phyloP scores from a whole-genome alignment of 2,888 invertebrate genomes.

The Mythimna impura region DNA sequence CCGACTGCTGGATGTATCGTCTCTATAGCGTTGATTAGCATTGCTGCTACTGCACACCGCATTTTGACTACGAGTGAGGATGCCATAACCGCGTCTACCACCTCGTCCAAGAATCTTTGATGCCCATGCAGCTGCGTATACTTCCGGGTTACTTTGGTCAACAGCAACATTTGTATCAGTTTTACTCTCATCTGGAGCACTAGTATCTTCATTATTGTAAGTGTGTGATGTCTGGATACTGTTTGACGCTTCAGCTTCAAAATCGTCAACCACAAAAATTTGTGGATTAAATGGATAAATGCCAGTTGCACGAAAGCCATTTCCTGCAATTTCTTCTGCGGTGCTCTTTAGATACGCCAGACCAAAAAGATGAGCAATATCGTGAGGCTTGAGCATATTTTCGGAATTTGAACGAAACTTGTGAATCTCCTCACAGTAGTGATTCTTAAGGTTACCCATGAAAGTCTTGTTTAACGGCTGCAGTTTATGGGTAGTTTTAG shows the following conservation, averaged over 20 bases:
- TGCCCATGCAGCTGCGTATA: not conserved
- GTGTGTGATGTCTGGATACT: not conserved
- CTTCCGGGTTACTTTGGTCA: not conserved
- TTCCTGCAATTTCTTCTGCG: constrained; percentile 1
- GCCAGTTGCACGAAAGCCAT: constrained; percentile 4
- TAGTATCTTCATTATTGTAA: not conserved
- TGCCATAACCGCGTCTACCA: too few species aligned
- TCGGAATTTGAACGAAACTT: constrained; percentile 1
- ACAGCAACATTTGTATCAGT: too few species aligned
- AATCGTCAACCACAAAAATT: not conserved
- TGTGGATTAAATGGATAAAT: constrained; percentile 5
- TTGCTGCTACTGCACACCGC: too few species aligned
- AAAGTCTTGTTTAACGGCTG: too few species aligned
- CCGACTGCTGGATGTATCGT: too few species aligned
- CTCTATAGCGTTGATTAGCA: too few species aligned
- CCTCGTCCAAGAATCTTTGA: not conserved
- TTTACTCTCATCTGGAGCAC: too few species aligned
- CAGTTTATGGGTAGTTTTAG: not conserved
- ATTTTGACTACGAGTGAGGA: too few species aligned
- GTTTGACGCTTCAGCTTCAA: not conserved
- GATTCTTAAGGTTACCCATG: not conserved
- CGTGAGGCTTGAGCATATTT: not conserved
- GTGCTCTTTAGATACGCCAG: constrained; percentile 1
- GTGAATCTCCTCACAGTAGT: constrained; percentile 1
- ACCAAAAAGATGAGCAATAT: constrained; percentile 2